Evolutionary conservation across 2,113 vertebrate genomes (phyloP), one percentile per base, ranked within the genome.

Genomic region (Periophthalmus modestus): DNA sequence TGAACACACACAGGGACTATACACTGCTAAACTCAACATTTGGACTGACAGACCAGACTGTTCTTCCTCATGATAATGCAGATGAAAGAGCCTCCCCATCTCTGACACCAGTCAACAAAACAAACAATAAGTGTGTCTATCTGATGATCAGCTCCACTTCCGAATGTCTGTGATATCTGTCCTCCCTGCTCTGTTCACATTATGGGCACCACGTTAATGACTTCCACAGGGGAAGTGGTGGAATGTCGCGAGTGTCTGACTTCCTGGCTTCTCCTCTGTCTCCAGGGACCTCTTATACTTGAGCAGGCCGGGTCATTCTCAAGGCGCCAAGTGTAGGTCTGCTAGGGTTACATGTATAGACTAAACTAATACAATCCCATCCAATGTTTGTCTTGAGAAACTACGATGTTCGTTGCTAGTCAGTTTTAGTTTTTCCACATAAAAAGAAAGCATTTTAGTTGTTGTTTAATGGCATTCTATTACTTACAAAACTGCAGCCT

Each of bases 141-240:
- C 87, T 74, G 72, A 71, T 73, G 72, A 87, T 91, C 85, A 86
- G 23, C 28, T 69, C 77, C 79, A 76, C 81, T 90, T 85, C 86
- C 85, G 84, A 69, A 80, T 71, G 72, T 50, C 50, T 58, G 62
- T 47, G 89, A 88, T 77, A 85, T 76, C 46, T 71, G 43, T 0
- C 78, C 82, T 23, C 75, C 72, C 75, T 62, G 71, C 81, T 62
- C 80, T 54, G 71, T 68, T 15, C 81, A 81, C 28, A 79, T 69
- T 81, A 69, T 67, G 72, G 73, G 70, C 80, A 87, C 81, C 70
- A 70, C 79, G 78, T 34, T 92, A 93, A 93, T 92, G 88, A 82
- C 90, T 93, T 92, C 92, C 90, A 93, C 85, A 85, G 85, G 88
- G 90, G 92, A 94, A 89, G 86, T 91, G 39, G 39, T 85, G 92